Conservation (phyloP, 2,113 vertebrate genomes). For the Tauraco erythrolophus region DNA sequence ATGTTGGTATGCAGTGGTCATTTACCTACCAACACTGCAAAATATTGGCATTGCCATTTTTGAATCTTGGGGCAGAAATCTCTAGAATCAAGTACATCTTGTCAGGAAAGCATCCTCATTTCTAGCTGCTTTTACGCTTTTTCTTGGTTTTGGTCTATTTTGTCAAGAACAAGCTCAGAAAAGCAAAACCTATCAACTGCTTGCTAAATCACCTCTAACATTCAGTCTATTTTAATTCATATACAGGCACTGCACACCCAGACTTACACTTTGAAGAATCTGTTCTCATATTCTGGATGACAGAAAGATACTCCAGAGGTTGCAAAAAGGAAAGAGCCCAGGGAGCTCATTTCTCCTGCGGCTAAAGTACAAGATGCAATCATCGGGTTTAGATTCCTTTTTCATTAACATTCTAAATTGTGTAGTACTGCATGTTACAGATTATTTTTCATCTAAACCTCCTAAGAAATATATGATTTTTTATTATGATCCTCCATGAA, state of each 20-base stretch:
- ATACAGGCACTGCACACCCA: background rate
- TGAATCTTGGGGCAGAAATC: background rate
- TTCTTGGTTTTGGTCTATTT: background rate
- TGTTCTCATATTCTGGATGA: conserved; percentile 40
- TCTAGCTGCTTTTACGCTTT: background rate
- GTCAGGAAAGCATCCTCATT: background rate
- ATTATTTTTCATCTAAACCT: background rate
- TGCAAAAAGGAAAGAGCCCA: background rate
- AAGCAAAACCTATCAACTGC: background rate
- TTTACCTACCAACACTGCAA: background rate
- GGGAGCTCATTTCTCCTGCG: conserved; percentile 13
- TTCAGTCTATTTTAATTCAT: conserved; percentile 43
- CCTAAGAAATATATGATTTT: background rate
- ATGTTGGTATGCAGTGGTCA: background rate
- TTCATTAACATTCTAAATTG: conserved; percentile 30
- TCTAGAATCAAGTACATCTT: background rate
- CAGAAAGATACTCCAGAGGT: conserved; percentile 27
- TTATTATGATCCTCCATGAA: background rate
- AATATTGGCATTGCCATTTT: background rate
- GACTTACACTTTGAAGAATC: conserved; percentile 29
- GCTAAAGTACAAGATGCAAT: background rate
- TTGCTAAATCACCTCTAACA: background rate
- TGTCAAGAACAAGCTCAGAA: conserved; percentile 8
- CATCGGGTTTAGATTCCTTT: background rate
- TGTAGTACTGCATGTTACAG: background rate